Conservation (phyloP, 1,140 invertebrate species). For the Drusus annulatus region DNA sequence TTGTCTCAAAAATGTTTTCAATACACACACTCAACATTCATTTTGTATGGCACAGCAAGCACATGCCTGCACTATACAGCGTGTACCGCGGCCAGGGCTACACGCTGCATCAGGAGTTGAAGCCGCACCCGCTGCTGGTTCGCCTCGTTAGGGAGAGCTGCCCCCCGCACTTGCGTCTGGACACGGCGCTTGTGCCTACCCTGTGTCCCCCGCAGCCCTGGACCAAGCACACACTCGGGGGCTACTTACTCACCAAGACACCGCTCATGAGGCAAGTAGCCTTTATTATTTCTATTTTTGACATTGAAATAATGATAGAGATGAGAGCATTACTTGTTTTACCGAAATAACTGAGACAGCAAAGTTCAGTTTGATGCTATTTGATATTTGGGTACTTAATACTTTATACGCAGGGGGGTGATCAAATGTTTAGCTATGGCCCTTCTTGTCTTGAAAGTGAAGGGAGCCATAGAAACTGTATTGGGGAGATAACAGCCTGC, state of each 20-base stretch:
- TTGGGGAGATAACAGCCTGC: no score
- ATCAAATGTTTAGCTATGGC: no score
- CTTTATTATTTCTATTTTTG: neutral
- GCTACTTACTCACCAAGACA: conserved; percentile 82
- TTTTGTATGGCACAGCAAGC: conserved; percentile 49
- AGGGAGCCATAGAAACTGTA: no score
- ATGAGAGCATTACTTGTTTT: no score
- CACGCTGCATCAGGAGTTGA: conserved; percentile 82
- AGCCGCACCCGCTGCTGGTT: conserved; percentile 85
- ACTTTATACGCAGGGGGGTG: no score
- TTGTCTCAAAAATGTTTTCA: no score
- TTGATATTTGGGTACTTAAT: no score
- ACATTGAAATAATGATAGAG: neutral
- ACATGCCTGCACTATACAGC: conserved; percentile 85
- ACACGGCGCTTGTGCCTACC: conserved; percentile 81
- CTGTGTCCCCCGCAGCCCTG: conserved; percentile 88
- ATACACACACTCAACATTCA: no score
- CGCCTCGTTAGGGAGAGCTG: conserved; percentile 79
- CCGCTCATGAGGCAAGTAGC: conserved; percentile 73
- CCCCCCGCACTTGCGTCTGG: conserved; percentile 79
- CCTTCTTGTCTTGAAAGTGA: no score
- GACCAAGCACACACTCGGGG: conserved; percentile 75
- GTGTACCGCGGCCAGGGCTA: conserved; percentile 81
- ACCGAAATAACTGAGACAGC: no score
- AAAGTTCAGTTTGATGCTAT: no score